Evolutionary conservation across 1,140 invertebrate species (phyloP).

Genomic region (Ceratina japonica): DNA sequence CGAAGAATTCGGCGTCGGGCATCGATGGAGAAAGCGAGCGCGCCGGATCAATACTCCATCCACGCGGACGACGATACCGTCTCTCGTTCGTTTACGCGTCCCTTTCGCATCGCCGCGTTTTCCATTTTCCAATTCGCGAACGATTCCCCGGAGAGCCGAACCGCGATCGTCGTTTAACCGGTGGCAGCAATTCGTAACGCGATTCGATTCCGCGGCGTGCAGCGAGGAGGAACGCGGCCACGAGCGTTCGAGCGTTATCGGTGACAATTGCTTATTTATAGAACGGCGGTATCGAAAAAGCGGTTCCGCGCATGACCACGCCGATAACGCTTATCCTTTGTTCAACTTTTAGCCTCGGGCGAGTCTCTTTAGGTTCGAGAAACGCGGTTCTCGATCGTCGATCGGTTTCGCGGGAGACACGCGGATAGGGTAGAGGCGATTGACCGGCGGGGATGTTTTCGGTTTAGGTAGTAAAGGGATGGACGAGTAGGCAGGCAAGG

Average conservation of each 20-base stretch:
- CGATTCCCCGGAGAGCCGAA: too few relatives aligned
- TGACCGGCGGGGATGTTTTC: slow-evolving; percentile 64
- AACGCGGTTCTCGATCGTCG: too few relatives aligned
- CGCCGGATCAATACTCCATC: slow-evolving; percentile 38
- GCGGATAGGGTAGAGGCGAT: slow-evolving; percentile 11
- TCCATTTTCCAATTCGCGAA: not conserved
- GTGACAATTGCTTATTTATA: slow-evolving; percentile 65
- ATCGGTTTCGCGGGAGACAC: too few relatives aligned
- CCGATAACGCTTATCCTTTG: not conserved
- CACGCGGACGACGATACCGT: slow-evolving; percentile 9
- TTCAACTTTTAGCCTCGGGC: not conserved
- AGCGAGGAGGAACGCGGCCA: too few relatives aligned
- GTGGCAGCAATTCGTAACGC: too few relatives aligned
- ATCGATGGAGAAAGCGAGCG: slow-evolving; percentile 1
- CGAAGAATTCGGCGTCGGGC: not conserved
- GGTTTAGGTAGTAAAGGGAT: slow-evolving; percentile 62
- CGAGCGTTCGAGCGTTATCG: slow-evolving; percentile 46
- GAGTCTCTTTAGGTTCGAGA: not conserved
- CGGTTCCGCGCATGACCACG: slow-evolving; percentile 13
- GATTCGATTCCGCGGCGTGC: too few relatives aligned
- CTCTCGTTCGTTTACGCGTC: not conserved
- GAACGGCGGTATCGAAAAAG: slow-evolving; percentile 39
- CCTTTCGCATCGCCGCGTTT: not conserved
- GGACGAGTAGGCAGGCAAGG: slow-evolving; percentile 9
- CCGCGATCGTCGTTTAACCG: too few relatives aligned